Evolutionary conservation across 1,140 invertebrate genomes (phyloP), one percentile per base, ranked within the genome.

Genomic region (Heterodera schachtii): DNA sequence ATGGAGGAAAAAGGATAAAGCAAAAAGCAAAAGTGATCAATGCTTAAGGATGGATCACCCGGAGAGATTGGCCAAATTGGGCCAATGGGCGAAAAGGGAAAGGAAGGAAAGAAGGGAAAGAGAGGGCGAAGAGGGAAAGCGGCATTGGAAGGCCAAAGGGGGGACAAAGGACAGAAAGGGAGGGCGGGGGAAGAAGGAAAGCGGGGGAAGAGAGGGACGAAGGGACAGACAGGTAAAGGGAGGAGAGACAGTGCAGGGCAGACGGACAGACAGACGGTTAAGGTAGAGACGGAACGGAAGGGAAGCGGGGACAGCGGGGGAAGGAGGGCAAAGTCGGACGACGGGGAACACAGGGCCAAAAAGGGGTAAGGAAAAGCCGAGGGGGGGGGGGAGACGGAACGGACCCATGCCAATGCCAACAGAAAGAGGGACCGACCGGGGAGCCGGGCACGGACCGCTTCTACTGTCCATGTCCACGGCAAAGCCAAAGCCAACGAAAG

Each of bases 221-320:
- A 1, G 31, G 31, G 31, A 31, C 31, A 31, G 31, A 31, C 57
- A 5, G 57, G 57, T 19, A 16, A 13, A 64, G 4, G 19, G 57
- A 19, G 19, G 47, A 52, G 6, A 21, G 47, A 43, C 19, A 76
- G 5, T 4, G 11, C 49, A 0, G 31, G 19, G 57, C 57, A 13
- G 57, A 64, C 57, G 2, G 57, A 64, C 31, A 31, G 31, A 64
- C 57, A 19, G 19, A 19, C 6, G 0, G 16, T 64, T 64, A 11
- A 41, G 75, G 75, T n/a, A 76, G n/a, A 49, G 75, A 76, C 66
- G 75, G 75, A 76, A 43, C 66, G n/a, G n/a, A 2, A 49, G 75
- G 16, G 21, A 74, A 74, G n/a, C 31, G 57, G 0, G 41, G 31
- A 8, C n/a, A 76, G 57, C 5, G 41, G 43, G 75, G 75, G 19